Evolutionary conservation across 2,888 invertebrate genomes (phyloP), one percentile per base, ranked within the genome.

Genomic region (Phalangium opilio): DNA sequence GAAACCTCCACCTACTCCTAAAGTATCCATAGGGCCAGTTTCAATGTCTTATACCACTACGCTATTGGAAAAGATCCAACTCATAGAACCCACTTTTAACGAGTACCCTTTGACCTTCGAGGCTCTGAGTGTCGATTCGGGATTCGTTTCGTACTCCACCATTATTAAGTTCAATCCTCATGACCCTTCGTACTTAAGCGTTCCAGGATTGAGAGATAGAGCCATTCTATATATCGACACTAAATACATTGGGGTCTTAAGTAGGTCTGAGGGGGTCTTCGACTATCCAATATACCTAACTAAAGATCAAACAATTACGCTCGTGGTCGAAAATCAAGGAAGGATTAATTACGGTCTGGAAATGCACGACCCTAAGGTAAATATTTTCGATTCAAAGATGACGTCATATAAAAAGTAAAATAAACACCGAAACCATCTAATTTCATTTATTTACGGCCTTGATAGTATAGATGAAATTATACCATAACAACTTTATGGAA

Each of bases 251-350:
- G 65, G 65, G 2, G 54, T 61, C 39, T 49, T 63, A 11, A 60
- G 59, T n/a, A 49, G 64, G 36, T 56, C 58, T 39, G 59, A 61
- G 43, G 50, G 54, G 5, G 53, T 61, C 33, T 58, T 49, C 32
- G 52, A 58, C 2, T 45, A 62, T 12, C 61, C 62, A 5, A 45
- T 76, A 1, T 68, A 70, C 2, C 57, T 58, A 12, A 21, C 50
- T 8, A 47, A 60, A 58, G 63, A 62, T 2, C 59, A 65, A 44
- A 59, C 49, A 14, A 53, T 70, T 10, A 59, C 62, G 52, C 61
- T 73, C 36, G 54, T 74, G 39, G 72, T 74, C 43, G 71, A 72
- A 58, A 71, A 71, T 53, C 60, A 65, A 54, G 70, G 68, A 1
- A 58, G 72, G 36, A 66, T 69, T 3, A 70, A 71, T 58, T 71